A percentile compares a stretch with the other conserved stretches of the same genome.
Evolutionary conservation across 1,140 invertebrate genomes (phyloP).

Genomic region (Trachelipus rathkii): DNA sequence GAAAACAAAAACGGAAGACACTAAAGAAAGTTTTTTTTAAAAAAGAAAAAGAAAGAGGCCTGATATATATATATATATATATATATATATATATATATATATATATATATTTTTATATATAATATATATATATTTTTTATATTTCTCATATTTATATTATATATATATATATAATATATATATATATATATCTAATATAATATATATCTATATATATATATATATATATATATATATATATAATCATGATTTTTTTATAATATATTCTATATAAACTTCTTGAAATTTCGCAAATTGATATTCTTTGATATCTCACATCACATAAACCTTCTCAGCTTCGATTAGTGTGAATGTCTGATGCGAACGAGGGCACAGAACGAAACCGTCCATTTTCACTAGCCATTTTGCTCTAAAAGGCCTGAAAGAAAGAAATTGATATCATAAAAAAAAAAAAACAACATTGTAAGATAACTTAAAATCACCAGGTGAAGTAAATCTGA

Average conservation of each 20-base stretch:
- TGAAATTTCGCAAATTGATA: neutral
- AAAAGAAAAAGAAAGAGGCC: no score
- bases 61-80: neutral
- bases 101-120: neutral
- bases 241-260: no score
- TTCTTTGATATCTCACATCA: constrained; percentile 62
- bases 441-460: no score
- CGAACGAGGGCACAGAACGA: constrained; percentile 84
- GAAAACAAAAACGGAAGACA: no score
- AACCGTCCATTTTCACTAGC: constrained; percentile 79
- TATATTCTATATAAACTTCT: neutral
- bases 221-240: constrained; percentile 15
- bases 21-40: no score
- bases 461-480: no score
- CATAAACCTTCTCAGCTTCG: constrained; percentile 90
- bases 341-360: constrained; percentile 82
- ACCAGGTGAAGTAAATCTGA: no score
- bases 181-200: neutral
- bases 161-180: constrained; percentile 15
- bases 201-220: constrained; percentile 11
- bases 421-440: constrained; percentile 49
- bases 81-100: constrained; percentile 13
- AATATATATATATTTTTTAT: constrained; percentile 13
- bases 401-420: constrained; percentile 81
- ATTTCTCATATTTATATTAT: no score